Conservation (phyloP, 2,113 vertebrate species). For the Pachycephala philippinensis region DNA sequence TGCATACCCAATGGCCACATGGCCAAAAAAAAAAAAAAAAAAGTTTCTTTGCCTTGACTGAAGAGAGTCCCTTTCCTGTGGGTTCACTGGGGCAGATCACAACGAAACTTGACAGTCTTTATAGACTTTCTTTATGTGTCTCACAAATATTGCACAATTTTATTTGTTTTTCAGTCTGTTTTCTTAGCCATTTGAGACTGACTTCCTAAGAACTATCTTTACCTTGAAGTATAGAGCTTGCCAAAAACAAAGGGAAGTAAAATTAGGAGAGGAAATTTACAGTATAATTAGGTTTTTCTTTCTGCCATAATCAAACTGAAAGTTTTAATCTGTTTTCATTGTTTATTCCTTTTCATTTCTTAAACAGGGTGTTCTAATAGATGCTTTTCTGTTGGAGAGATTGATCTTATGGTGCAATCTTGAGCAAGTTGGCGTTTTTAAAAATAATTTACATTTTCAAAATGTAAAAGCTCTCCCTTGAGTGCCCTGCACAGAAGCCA, state of each 20-base stretch:
- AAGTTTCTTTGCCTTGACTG: background rate
- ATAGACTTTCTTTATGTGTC: background rate
- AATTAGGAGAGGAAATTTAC: background rate
- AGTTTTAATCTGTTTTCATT: background rate
- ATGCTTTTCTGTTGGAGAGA: background rate
- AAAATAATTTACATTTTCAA: background rate
- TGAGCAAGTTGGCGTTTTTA: background rate
- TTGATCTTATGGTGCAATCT: background rate
- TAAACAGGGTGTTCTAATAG: background rate
- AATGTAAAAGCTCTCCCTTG: background rate
- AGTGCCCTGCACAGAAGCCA: background rate
- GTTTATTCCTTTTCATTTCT: background rate
- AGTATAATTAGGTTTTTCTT: background rate
- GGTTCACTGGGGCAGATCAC: fast-evolving
- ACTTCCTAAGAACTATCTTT: background rate
- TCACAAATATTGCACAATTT: background rate
- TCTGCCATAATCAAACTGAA: background rate
- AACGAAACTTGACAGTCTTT: background rate
- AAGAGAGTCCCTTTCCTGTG: background rate
- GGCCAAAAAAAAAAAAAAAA: background rate
- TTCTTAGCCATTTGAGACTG: background rate
- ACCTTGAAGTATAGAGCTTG: background rate
- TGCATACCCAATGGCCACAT: background rate
- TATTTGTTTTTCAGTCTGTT: background rate
- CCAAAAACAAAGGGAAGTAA: background rate